These are phyloP conservation scores for Holothuria scabra DNA, from an alignment of 53 echinoderm and acorn worm species.

Conservation along the genomic window DNA sequence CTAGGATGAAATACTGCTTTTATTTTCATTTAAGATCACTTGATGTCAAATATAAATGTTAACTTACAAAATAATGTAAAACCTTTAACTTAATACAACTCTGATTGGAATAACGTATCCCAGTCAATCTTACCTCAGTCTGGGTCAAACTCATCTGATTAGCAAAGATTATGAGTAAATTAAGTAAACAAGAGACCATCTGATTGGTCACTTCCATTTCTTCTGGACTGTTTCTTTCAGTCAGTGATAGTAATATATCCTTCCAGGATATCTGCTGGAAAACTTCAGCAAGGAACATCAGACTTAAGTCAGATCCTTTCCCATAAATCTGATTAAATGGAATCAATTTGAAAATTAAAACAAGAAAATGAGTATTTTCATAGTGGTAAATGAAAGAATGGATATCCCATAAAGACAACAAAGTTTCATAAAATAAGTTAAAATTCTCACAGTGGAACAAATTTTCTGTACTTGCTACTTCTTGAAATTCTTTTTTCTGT, in stretches of 20 bases:
- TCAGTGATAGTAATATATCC: slow-evolving; percentile 55
- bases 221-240: slow-evolving; percentile 48
- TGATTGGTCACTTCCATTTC: slow-evolving; percentile 57
- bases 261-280: slow-evolving; percentile 84
- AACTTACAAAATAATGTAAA: too few relatives aligned
- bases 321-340: slow-evolving; percentile 66
- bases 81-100: too few relatives aligned
- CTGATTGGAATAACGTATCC: too few relatives aligned
- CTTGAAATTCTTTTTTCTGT: too few relatives aligned
- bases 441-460: too few relatives aligned
- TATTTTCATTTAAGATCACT: too few relatives aligned
- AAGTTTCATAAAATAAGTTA: too few relatives aligned
- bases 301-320: slow-evolving; percentile 28
- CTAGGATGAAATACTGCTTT: too few relatives aligned
- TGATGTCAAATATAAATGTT: too few relatives aligned
- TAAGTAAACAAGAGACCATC: slow-evolving; percentile 76
- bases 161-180: slow-evolving; percentile 84
- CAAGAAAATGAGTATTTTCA: neutral
- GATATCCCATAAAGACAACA: too few relatives aligned
- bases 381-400: neutral
- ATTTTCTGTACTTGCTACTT: too few relatives aligned
- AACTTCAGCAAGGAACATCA: slow-evolving; percentile 80
- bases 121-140: slow-evolving; percentile 59
- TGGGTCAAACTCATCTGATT: slow-evolving; percentile 74
- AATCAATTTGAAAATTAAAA: too few relatives aligned